A percentile compares a stretch with the other conserved stretches of the same genome.
Conservation (phyloP, 2,888 invertebrate species). For the Dioctria rufipes region DNA sequence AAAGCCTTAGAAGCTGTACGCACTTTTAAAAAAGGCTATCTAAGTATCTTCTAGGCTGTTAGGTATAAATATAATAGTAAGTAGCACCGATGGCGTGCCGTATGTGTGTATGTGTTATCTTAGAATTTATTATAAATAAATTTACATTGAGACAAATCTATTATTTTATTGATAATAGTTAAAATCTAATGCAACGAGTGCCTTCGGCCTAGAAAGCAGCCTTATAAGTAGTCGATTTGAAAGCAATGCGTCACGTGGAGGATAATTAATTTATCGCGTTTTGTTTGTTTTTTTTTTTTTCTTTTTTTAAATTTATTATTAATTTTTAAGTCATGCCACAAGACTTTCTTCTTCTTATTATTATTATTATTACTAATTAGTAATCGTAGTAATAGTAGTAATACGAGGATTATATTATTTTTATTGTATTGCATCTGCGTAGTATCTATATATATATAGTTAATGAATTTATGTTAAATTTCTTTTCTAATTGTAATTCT, state of each 20-base stretch:
- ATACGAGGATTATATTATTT: too few relatives aligned
- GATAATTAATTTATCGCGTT: neutral
- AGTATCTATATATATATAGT: slow-evolving; percentile 29
- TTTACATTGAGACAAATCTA: slow-evolving; percentile 24
- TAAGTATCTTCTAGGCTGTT: slow-evolving; percentile 21
- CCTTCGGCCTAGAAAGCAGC: slow-evolving; percentile 16
- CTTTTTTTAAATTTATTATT: slow-evolving; percentile 16
- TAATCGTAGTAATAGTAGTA: too few relatives aligned
- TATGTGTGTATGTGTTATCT: slow-evolving; percentile 16
- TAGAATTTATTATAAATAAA: slow-evolving; percentile 30
- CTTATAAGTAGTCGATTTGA: slow-evolving; percentile 9
- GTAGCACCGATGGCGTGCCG: too few relatives aligned
- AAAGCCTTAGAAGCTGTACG: slow-evolving; percentile 33
- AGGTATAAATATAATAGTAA: neutral
- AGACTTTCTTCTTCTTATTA: slow-evolving; percentile 48
- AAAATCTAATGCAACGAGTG: slow-evolving; percentile 21
- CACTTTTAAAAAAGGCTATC: slow-evolving; percentile 18
- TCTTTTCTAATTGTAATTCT: neutral
- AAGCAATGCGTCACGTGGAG: neutral
- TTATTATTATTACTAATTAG: neutral
- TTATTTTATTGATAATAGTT: slow-evolving; percentile 46
- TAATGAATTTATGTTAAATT: slow-evolving; percentile 38
- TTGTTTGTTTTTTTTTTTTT: neutral
- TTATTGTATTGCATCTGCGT: neutral
- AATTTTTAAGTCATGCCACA: slow-evolving; percentile 53